These are phyloP conservation scores for Patella vulgata DNA, from an alignment of 1,140 invertebrate species.

Conservation along the genomic window DNA sequence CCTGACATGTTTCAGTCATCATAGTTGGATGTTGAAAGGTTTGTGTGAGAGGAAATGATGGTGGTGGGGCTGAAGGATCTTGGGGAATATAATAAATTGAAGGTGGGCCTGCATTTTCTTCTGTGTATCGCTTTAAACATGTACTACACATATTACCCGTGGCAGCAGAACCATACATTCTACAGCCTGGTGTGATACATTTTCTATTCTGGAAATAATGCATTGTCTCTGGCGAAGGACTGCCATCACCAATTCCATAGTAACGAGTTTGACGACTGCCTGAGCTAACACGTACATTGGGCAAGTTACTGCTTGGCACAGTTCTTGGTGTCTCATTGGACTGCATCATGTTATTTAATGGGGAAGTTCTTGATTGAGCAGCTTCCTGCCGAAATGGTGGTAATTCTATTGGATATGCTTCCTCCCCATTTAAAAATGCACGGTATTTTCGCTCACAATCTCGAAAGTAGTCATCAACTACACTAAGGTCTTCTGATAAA, in stretches of 20 bases:
- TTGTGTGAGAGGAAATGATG: slow-evolving; percentile 5
- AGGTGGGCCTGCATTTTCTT: slow-evolving; percentile 14
- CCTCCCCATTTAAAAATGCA: background rate
- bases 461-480: slow-evolving; percentile 33
- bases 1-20: slow-evolving; percentile 35
- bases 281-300: no score
- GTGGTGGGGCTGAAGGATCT: slow-evolving; percentile 13
- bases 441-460: slow-evolving; percentile 32
- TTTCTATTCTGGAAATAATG: background rate
- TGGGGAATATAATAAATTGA: background rate
- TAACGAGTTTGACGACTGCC: no score
- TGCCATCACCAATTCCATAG: no score
- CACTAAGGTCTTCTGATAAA: slow-evolving; percentile 36
- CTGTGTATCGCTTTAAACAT: slow-evolving; percentile 43
- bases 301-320: no score
- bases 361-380: background rate
- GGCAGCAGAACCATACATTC: slow-evolving; percentile 39
- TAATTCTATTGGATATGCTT: background rate
- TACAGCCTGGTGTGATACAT: slow-evolving; percentile 40
- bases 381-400: slow-evolving; percentile 8
- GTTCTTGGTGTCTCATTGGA: no score
- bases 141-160: slow-evolving; percentile 36
- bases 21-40: slow-evolving; percentile 20
- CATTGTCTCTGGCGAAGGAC: background rate
- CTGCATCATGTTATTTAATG: no score